Percentiles rank a stretch among this genome's conserved stretches.
These are phyloP conservation scores for Pelodytes ibericus DNA, from an alignment of 2,797 vertebrate genomes.

Conservation along the genomic window DNA sequence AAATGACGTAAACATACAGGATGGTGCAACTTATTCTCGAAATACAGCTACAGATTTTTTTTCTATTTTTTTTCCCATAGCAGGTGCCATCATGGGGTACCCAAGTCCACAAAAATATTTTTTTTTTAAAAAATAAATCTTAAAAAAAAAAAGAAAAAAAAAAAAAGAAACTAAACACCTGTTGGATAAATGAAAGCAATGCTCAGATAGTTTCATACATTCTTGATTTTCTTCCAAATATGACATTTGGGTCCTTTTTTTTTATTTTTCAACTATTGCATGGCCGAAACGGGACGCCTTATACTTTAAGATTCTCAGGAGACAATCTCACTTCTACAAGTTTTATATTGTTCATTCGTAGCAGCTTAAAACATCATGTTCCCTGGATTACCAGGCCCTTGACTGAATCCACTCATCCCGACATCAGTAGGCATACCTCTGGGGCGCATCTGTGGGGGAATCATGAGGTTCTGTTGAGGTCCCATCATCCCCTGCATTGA, in stretches of 20 bases:
- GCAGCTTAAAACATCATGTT: constrained; percentile 98
- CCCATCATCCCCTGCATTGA: constrained; percentile 98
- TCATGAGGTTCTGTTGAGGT: constrained; percentile 99
- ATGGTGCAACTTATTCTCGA: constrained; percentile 90
- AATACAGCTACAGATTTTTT: constrained; percentile 83
- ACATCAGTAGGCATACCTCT: constrained; percentile 89
- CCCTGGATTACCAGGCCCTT: constrained; percentile 94
- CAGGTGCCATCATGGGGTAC: constrained; percentile 81
- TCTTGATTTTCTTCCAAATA: constrained; percentile 84
- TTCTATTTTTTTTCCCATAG: constrained; percentile 66
- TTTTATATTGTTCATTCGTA: constrained; percentile 75
- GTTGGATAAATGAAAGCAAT: constrained; percentile 85
- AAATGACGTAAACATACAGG: constrained; percentile 95
- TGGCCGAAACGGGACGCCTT: constrained; percentile 74
- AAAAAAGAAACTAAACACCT: constrained; percentile 76
- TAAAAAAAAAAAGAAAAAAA: constrained; percentile 73
- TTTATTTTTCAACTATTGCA: constrained; percentile 75
- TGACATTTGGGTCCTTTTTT: constrained; percentile 73
- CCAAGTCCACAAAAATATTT: constrained; percentile 87
- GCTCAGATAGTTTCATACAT: constrained; percentile 93
- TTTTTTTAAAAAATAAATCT: constrained; percentile 90
- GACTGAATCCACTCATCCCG: constrained; percentile 97
- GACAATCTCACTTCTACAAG: constrained; percentile 77
- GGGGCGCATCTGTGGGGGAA: constrained; percentile 95
- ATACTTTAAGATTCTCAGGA: constrained; percentile 70